Evolutionary conservation across 1,140 invertebrate genomes (phyloP), one percentile per base, ranked within the genome.

Genomic region (Hesperophylax magnus): DNA sequence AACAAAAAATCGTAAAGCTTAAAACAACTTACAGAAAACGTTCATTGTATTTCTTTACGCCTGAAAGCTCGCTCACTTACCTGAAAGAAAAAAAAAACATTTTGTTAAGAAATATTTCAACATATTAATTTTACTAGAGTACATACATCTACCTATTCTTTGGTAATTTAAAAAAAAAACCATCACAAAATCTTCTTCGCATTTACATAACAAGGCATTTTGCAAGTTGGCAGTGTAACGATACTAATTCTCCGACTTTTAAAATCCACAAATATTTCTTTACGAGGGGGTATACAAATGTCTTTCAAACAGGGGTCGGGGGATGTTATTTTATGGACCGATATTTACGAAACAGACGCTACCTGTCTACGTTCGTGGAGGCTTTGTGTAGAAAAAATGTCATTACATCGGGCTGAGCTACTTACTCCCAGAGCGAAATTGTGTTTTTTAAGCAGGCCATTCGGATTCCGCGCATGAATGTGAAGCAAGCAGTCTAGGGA

Each of bases 371-470:
- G 52, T 15, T 75, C 52, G 52, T 56, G 54, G 52, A 54, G 52
- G 54, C 34, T 39, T 39, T 15, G 47, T 47, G 74, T n/a, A 34
- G 61, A 75, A 78, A 77, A 83, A 81, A 72, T 81, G 82, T 83
- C 82, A 81, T 83, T 83, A 83, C 79, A 79, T 58, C 61, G 78
- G 79, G 82, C 74, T 81, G 82, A 69, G 52, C 56, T 34, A 58
- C 54, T 61, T 58, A 39, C 81, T 79, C 82, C 79, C 79, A 52
- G 80, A 71, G 79, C 82, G 77, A 83, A 83, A 83, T 83, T 83
- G 82, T 83, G 79, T 83, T 83, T 83, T 82, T 83, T 83, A 83
- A 83, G 82, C 82, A 83, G 82, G 82, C 77, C 82, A 83, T 83
- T 83, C 77, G 71, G 82, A 83, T 83, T 79, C 82, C 79, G 80